Evolutionary conservation across 2,113 vertebrate genomes (phyloP).

Genomic region (Poeciliopsis turrubarensis): DNA sequence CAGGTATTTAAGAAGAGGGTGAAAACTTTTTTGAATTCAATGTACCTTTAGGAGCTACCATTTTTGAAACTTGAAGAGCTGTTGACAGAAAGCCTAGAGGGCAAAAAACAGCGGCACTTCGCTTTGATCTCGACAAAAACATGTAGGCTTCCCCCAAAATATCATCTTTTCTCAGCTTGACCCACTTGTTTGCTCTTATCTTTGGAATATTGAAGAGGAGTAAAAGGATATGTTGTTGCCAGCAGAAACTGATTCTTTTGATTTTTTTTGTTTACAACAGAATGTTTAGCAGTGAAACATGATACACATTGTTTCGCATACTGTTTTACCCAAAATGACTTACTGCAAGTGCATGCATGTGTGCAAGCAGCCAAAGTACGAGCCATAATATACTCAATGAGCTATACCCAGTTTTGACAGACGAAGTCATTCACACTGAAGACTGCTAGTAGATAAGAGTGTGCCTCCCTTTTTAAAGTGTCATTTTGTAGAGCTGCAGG

Average conservation of each 20-base stretch:
- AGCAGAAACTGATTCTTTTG: conserved; percentile 45
- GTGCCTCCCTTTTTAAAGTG: conserved; percentile 33
- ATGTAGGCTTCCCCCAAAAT: conserved; percentile 70
- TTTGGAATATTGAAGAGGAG: conserved; percentile 62
- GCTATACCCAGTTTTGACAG: conserved; percentile 21
- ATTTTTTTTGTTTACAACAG: conserved; percentile 25
- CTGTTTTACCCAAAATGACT: conserved; percentile 45
- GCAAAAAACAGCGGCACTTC: conserved; percentile 55
- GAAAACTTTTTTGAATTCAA: background rate
- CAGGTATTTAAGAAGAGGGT: background rate
- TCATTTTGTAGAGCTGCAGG: conserved; percentile 30
- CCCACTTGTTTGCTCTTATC: conserved; percentile 75
- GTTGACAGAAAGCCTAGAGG: conserved; percentile 62
- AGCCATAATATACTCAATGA: conserved; percentile 31
- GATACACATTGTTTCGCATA: conserved; percentile 40
- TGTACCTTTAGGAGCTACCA: conserved; percentile 48
- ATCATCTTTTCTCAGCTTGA: conserved; percentile 65
- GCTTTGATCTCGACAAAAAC: conserved; percentile 70
- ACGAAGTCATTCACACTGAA: conserved; percentile 30
- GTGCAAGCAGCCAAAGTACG: conserved; percentile 18
- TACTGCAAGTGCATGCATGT: conserved; percentile 14
- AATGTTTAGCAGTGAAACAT: conserved; percentile 45
- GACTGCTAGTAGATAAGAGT: conserved; percentile 30
- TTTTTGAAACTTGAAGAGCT: conserved; percentile 55
- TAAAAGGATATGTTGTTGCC: conserved; percentile 51